These are phyloP conservation scores for Cerceris ruficornis DNA, from an alignment of 2,888 invertebrate species.

Conservation along the genomic window DNA sequence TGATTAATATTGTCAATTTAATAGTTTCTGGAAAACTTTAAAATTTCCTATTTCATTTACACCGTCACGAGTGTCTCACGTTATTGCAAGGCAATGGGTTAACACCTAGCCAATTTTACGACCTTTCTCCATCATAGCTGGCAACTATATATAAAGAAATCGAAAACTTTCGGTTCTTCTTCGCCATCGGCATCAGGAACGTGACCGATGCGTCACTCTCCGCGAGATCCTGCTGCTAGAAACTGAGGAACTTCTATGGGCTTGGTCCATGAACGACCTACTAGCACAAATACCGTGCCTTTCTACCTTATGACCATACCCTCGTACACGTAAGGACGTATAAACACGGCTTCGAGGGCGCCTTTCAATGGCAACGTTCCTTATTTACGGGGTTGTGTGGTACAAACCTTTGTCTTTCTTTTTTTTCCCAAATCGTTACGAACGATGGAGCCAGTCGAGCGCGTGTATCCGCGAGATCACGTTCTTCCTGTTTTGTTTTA, in stretches of 20 bases:
- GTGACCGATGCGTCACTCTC: constrained; percentile 35
- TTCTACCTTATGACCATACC: constrained; percentile 64
- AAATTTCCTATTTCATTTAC: no score
- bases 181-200: constrained; percentile 3
- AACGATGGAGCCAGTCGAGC: no score
- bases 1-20: no score
- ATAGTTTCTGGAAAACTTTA: no score
- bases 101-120: no score
- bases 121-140: no score
- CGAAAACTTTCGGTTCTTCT: constrained; percentile 24
- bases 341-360: constrained; percentile 18
- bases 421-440: no score
- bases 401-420: no score
- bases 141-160: not conserved
- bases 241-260: constrained; percentile 66
- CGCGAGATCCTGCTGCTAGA: constrained; percentile 49
- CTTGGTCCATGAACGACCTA: constrained; percentile 78
- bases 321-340: constrained; percentile 24
- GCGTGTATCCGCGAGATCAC: not conserved
- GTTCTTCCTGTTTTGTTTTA: not conserved
- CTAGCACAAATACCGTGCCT: constrained; percentile 76
- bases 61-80: no score
- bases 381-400: no score
- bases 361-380: constrained; percentile 30
- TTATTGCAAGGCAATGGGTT: no score